Base-by-base conservation (phyloP, 2,888 invertebrate genomes). In the Eudiplozoon nipponicum region DNA sequence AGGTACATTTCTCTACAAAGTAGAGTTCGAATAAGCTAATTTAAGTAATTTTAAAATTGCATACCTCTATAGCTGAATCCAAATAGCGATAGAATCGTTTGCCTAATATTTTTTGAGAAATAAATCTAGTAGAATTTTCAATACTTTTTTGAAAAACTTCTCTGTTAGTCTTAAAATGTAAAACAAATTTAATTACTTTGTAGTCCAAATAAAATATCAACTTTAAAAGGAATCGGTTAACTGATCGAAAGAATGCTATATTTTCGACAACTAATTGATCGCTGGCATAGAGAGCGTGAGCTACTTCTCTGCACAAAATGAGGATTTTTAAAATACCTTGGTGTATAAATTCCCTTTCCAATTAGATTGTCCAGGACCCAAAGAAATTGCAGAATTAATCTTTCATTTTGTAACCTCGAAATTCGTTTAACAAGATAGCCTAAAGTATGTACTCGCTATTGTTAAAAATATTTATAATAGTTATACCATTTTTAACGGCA, bases 131-230 rank as follows among this genome's bases (percentile, higher is more conserved):
- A 3, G 40, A 34, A 11, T 40, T 40, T 40, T 40, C 40, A 39
- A 40, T 40, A 19, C 33, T 40, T 18, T 40, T 40, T 13, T 40
- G 38, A 15, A 40, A 40, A 7, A 40, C 40, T 40, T 40, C 40
- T 22, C 40, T 7, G 18, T 40, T 40, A 5, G 22, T 33, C 37
- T 40, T n/a, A n/a, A 36, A 36, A 11, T 11, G 13, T 11, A 11
- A 9, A 9, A 13, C 11, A 33, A 11, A 9, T 7, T 33, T 33
- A 33, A 11, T 31, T n/a, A 31, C 31, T n/a, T 31, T 36, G 17
- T 36, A 36, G 17, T 36, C 36, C 36, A 36, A 36, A 5, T 29
- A 23, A 28, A 21, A 22, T 22, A 36, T 23, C n/a, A 36, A 13
- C 13, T 36, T 36, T 7, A 29, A 22, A 4, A 36, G 36, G 13